Evolutionary conservation across 2,888 invertebrate species (phyloP), one percentile per base, ranked within the genome.

Genomic region (Melanargia galathea): DNA sequence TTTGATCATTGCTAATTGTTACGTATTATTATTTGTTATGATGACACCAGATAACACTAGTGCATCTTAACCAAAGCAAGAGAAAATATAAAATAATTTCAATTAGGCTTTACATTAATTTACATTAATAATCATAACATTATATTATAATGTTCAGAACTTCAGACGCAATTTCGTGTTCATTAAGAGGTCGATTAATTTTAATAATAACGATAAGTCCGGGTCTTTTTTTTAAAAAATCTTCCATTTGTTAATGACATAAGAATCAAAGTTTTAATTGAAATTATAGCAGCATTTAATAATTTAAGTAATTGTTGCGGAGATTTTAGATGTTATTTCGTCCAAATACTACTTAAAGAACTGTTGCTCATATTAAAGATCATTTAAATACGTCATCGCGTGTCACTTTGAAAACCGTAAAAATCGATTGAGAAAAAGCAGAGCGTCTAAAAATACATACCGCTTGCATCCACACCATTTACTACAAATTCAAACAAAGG

Each of bases 401-500:
- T 46, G 20, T 33, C 33, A 43, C 30, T 33, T n/a, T n/a, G 18
- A 46, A 33, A 20, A 48, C 16, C 45, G 40, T 59, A 13, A 59
- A 48, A 51, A 59, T 51, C 38, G 26, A 38, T 58, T 64, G 52
- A 49, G 60, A 60, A 57, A 52, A 52, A 38, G n/a, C 56, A 60
- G 52, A 52, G 24, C 24, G 13, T 64, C 58, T 60, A 38, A 56
- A 63, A 66, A 62, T 56, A 63, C 40, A 56, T 59, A 48, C 40
- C 30, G 40, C 48, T 35, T 43, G 46, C 60, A 57, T 60, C 30
- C 22, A 52, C 51, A 60, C 49, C 24, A 52, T 54, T 55, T 61
- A 64, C 49, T 61, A 52, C 55, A 60, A 58, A 61, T 60, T 68
- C 35, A 58, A 54, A 66, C 62, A 69, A 69, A 67, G 48, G 59